Base-by-base conservation (phyloP, 1,140 invertebrate species). In the Cydia pomonella region DNA sequence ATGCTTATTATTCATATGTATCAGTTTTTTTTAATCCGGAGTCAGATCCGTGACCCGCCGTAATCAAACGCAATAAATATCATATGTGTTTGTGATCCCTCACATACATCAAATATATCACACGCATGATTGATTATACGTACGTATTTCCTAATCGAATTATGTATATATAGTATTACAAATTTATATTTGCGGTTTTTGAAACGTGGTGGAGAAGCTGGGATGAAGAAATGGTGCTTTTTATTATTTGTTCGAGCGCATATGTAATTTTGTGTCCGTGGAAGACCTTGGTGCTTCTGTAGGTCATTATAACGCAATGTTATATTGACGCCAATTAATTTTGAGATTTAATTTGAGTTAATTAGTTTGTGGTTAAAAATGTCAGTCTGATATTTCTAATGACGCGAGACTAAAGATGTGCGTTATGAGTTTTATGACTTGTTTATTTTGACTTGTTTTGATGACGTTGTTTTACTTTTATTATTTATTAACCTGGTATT, bases 101-200 rank as follows among this genome's bases (percentile, higher is more conserved):
- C 27, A 74, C 73, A 74, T 66, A 64, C 62, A 62, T 74, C 73
- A 64, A 62, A 47, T 74, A 74, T 74, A 74, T 74, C 73, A 74
- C 59, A 66, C 12, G 16, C 25, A 27, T 74, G 73, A 74, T 74
- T 74, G 73, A 74, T 74, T 66, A 66, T 74, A 66, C 62, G n/a
- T 74, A 74, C 62, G 64, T 69, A 69, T 69, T 69, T 69, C 64
- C 33, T 69, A 69, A 69, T 69, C 64, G 16, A n/a, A 69, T 69
- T 69, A 69, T 69, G 64, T 66, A 66, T 69, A 29, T 66, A 69
- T 69, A 38, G 16, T 18, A 59, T 59, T 23, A 59, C 53, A 59
- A 59, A 59, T 21, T 59, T 59, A 59, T 3, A 9, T 59, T 23
- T 59, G 21, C 53, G 1, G 21, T 23, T 59, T 59, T 21, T 0